phyloP scores from a whole-genome alignment of 2,888 invertebrate genomes.

The Cerceris rybyensis region DNA sequence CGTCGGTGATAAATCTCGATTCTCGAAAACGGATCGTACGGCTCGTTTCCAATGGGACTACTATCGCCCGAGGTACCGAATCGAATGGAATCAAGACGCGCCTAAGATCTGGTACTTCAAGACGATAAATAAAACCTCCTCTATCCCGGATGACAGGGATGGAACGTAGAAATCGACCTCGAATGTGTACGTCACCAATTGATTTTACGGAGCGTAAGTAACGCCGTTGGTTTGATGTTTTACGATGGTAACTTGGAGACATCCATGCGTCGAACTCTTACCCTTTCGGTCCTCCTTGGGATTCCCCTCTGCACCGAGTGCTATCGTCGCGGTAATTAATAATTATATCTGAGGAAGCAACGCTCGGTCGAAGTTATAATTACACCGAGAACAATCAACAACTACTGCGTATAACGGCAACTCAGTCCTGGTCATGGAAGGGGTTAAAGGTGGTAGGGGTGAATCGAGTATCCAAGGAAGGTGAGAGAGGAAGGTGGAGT shows the following conservation, averaged over 20 bases:
- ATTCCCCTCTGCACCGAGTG: not conserved
- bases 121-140: not conserved
- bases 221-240: conserved; percentile 21
- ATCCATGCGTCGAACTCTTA: not conserved
- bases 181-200: not conserved
- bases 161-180: not conserved
- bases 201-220: conserved; percentile 31
- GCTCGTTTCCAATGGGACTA: not conserved
- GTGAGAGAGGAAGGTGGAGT: conserved; percentile 12
- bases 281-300: not conserved
- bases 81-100: not conserved
- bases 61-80: not conserved
- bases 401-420: conserved; percentile 60
- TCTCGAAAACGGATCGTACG: conserved; percentile 14
- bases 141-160: not conserved
- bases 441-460: conserved; percentile 13
- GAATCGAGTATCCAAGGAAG: conserved; percentile 15
- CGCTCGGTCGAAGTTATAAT: conserved; percentile 77
- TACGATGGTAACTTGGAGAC: conserved; percentile 8
- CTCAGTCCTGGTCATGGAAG: conserved; percentile 27
- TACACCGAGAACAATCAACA: conserved; percentile 79
- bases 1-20: not conserved
- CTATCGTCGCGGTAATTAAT: conserved; percentile 70
- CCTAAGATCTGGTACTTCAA: not conserved
- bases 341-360: conserved; percentile 73